Base-by-base conservation (phyloP, 2,888 invertebrate species). In the Apamea epomidion region DNA sequence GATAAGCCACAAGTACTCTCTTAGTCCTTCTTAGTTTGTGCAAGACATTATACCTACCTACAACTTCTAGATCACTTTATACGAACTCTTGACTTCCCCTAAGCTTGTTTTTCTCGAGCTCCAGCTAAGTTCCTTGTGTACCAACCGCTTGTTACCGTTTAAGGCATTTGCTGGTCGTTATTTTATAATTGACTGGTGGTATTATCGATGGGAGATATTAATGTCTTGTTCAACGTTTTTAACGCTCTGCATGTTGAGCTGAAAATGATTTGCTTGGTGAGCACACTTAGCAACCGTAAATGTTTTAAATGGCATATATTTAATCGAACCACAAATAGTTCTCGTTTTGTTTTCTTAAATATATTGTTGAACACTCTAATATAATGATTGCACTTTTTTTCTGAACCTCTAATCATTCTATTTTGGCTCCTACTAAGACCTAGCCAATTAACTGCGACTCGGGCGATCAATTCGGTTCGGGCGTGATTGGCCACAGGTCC, bases 51-150 rank as follows among this genome's bases (percentile, higher is more conserved):
- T 67, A 58, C n/a, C 2, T 76, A n/a, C 81, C 2, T 45, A 29
- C 12, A 51, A 51, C 18, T 58, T 54, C 37, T n/a, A 69, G 64
- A 65, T 78, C 29, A 70, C 70, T 82, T 71, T 81, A 78, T 81
- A 83, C 70, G n/a, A 78, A 81, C 67, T 85, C 81, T 25, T 51
- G 70, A 73, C 76, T 76, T 64, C 45, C 4, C 32, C 48, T 76
- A 81, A 87, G 86, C 87, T 83, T 83, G 75, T 82, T 85, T 81
- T 80, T 68, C 73, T 81, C 65, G 29, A n/a, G 58, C 68, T 60
- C 16, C n/a, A 64, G 77, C 72, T 77, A 85, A 83, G 83, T 82
- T 86, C 75, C 77, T 77, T 82, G 70, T 82, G 74, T 78, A 51
- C 70, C 18, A 48, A 79, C 48, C 67, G 54, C 81, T 85, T 81